Percentiles rank a stretch among this genome's conserved stretches.
These are phyloP conservation scores for Marisa cornuarietis DNA, from an alignment of 1,140 invertebrate genomes.

Conservation along the genomic window DNA sequence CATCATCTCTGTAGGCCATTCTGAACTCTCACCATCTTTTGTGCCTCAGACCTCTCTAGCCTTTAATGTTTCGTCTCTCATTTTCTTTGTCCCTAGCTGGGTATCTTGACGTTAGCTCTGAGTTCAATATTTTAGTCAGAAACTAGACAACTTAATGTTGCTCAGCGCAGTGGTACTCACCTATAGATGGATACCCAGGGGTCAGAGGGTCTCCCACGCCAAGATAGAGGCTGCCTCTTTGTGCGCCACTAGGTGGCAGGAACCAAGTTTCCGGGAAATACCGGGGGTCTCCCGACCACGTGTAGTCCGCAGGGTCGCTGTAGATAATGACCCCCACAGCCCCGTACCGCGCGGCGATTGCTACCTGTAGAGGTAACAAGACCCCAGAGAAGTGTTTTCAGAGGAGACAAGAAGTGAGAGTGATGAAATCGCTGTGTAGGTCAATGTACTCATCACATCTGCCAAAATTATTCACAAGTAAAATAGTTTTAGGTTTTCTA, in stretches of 20 bases:
- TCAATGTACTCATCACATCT: no score
- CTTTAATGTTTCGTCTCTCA: no score
- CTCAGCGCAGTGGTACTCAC: conserved; percentile 14
- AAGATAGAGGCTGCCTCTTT: conserved; percentile 57
- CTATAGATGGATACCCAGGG: conserved; percentile 47
- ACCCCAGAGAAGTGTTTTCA: background rate
- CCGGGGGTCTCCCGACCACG: conserved; percentile 29
- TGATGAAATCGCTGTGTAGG: no score
- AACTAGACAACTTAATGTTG: no score
- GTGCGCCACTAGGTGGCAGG: conserved; percentile 65
- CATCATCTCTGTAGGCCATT: no score
- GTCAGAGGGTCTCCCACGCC: conserved; percentile 66
- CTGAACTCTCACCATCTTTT: no score
- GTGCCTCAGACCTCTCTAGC: no score
- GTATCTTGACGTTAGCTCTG: no score
- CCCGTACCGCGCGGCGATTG: conserved; percentile 52
- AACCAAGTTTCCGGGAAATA: conserved; percentile 67
- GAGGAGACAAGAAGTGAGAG: background rate
- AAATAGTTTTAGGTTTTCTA: no score
- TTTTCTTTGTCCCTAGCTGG: no score
- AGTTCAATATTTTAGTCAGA: no score
- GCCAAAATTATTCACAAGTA: no score
- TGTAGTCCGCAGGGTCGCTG: conserved; percentile 69
- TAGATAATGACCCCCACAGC: conserved; percentile 67
- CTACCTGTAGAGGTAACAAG: conserved; percentile 42